Base-by-base conservation (phyloP, 2,797 vertebrate species). In the Peromyscus nudipes region DNA sequence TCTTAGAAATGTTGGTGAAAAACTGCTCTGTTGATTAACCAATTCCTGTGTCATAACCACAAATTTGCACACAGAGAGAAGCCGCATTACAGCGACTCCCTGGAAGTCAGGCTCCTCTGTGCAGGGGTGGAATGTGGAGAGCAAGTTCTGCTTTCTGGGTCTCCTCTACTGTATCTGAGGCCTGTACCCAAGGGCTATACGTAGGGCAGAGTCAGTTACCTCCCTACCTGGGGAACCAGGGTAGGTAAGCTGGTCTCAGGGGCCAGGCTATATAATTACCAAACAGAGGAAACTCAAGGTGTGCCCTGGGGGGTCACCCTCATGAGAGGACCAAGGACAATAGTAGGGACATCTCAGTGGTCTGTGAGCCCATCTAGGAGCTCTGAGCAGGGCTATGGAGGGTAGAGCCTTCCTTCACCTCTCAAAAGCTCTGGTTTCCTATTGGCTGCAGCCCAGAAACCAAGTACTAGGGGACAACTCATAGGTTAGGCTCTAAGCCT, bases 31-130 rank as follows among this genome's bases (percentile, higher is more conserved):
- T 14, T 16, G 37, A 37, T 21, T 43, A 65, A 29, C 55, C 27
- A 8, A 25, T 37, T 14, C 1, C 73, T 19, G 7, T 65, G n/a
- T 40, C 25, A 52, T 43, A 84, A 71, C 82, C 34, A 52, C 57
- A 4, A 6, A 31, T 10, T 89, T 25, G 60, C 77, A 64, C 19
- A 37, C 43, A 80, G 55, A 84, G 60, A 43, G 62, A 37, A 1
- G 37, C 49, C 17, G 1, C 1, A 14, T 43, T 9, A 69, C 37
- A 55, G 52, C 57, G 55, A 60, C 40, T 83, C n/a, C 37, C 52
- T 25, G 31, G 16, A 3, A 29, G 31, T 6, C 4, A 34, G 4
- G 29, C 34, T 43, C 37, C n/a, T n/a, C 17, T 1, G 0, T 29
- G 4, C 0, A 76, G 19, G 23, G 25, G 31, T 37, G 2, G 57